Evolutionary conservation across 64 coral and sea anemone species (phyloP).

Genomic region (Stichodactyla helianthus): DNA sequence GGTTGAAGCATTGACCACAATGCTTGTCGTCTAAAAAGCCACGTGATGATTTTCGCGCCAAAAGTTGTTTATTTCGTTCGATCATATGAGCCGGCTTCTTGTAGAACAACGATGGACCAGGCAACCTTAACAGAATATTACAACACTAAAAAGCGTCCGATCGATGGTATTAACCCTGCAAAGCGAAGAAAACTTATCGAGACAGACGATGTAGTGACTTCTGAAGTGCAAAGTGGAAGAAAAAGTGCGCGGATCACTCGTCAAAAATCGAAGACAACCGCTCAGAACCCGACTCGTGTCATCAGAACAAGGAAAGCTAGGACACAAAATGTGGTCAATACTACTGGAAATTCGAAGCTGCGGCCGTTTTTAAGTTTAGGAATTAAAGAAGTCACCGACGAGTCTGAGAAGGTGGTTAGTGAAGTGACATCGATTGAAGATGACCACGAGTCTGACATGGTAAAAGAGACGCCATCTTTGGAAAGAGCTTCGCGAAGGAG

Average conservation of each 20-base stretch:
- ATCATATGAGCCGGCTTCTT: constrained; percentile 4
- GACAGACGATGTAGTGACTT: constrained; percentile 29
- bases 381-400: constrained; percentile 30
- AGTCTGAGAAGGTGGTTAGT: constrained; percentile 24
- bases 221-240: background rate
- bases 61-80: constrained; percentile 36
- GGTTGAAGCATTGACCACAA: constrained; percentile 13
- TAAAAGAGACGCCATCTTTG: constrained; percentile 27
- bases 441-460: constrained; percentile 67
- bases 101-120: constrained; percentile 58
- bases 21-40: constrained; percentile 6
- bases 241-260: constrained; percentile 25
- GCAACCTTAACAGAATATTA: constrained; percentile 77
- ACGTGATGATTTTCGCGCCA: constrained; percentile 76
- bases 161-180: constrained; percentile 75
- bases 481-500: background rate
- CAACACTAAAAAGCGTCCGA: constrained; percentile 56
- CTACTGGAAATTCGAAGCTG: background rate
- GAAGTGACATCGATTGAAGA: constrained; percentile 68
- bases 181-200: constrained; percentile 82
- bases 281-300: background rate
- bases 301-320: background rate
- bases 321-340: background rate
- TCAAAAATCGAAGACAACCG: background rate
- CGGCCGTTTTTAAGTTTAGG: constrained; percentile 16